These are phyloP conservation scores for Eulimnadia texana DNA, from an alignment of 1,140 invertebrate species.

Conservation along the genomic window DNA sequence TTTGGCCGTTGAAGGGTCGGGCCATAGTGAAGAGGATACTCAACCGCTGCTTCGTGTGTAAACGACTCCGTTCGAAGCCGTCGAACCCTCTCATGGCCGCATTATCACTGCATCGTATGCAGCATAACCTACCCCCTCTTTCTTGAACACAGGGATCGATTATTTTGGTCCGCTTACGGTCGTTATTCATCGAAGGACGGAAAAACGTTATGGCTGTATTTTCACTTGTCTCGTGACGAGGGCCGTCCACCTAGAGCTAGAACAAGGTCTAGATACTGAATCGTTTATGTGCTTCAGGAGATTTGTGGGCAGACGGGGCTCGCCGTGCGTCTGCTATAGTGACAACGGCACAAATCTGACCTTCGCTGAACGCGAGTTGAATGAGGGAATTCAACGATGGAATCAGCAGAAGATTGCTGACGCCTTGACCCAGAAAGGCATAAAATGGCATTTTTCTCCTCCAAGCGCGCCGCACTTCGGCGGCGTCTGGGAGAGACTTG, in stretches of 20 bases:
- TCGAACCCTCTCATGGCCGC: conserved; percentile 4
- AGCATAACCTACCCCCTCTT: conserved; percentile 11
- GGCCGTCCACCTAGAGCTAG: conserved; percentile 20
- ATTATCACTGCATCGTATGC: conserved; percentile 1
- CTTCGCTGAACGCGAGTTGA: conserved; percentile 20
- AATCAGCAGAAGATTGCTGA: neutral
- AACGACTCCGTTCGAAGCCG: neutral
- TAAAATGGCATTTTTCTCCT: conserved; percentile 22
- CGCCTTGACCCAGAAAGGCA: conserved; percentile 11
- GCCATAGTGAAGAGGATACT: conserved; percentile 7
- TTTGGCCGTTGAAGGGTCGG: conserved; percentile 11
- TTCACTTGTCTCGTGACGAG: conserved; percentile 28
- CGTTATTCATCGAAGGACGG: neutral
- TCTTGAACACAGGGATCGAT: conserved; percentile 22
- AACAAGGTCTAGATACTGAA: neutral
- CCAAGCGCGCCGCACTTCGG: conserved; percentile 20
- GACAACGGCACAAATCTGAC: conserved; percentile 26
- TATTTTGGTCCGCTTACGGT: conserved; percentile 25
- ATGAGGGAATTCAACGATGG: neutral
- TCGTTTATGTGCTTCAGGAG: conserved; percentile 19
- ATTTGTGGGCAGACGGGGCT: conserved; percentile 22
- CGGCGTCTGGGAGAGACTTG: conserved; percentile 22
- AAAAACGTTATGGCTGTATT: conserved; percentile 18
- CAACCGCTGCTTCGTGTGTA: conserved; percentile 4
- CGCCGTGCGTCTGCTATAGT: conserved; percentile 18